Evolutionary conservation across 2,888 invertebrate species (phyloP), one percentile per base, ranked within the genome.

Genomic region (Oscheius sp.): DNA sequence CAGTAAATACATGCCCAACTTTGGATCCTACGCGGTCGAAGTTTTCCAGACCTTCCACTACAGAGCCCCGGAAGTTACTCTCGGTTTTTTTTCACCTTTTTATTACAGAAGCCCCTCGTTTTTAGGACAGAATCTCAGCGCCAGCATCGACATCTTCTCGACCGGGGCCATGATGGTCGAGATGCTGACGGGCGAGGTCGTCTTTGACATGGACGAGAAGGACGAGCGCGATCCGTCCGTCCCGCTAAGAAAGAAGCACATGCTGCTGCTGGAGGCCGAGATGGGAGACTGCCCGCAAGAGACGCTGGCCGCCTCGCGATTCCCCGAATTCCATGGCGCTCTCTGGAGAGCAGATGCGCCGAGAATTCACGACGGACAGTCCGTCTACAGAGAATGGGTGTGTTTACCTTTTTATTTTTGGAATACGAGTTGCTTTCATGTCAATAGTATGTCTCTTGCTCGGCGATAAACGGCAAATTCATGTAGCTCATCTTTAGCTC

Each of bases 1-100:
- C 48, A 11, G 48, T 21, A 29, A 29, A n/a, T 48, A 48, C 29
- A 2, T 48, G 4, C 35, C 60, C 11, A 1, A 10, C 4, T 60
- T 33, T 33, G 2, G 35, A 11, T 2, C 37, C 7, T 21, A 63
- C 33, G 50, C 5, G 3, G 4, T 42, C 4, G 42, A 42, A 42
- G 29, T 48, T 10, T 35, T 60, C 37, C 63, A 63, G 33, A 63
- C 63, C 9, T 63, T 63, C 48, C 63, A 63, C 21, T 63, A 63
- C 32, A 63, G 63, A 63, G 63, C 63, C 2, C 63, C 63, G 21
- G 63, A 63, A 63, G 32, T 63, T 21, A 5, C 48, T 29, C 32
- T 63, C 47, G 48, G 63, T 48, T 47, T 21, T 21, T 48, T 53
- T 13, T 5, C 29, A 2, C 47, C n/a, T 47, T 48, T n/a, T 48